Base-by-base conservation (phyloP, 2,113 vertebrate species). In the Colinus virginianus region DNA sequence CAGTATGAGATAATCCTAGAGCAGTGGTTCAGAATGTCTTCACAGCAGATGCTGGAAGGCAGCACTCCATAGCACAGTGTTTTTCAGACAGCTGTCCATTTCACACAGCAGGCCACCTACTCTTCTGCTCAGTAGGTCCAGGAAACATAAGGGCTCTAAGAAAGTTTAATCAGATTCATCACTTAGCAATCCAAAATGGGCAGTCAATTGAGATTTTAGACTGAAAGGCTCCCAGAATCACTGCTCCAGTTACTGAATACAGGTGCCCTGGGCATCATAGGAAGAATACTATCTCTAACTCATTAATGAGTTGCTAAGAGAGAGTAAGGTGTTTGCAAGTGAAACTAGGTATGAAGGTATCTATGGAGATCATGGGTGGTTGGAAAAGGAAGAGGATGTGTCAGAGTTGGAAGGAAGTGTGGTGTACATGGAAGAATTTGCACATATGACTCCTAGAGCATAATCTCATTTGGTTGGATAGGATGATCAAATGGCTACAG, bases 11-110 rank as follows among this genome's bases (percentile, higher is more conserved):
- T 68, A 49, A 53, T 74, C 23, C 51, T 70, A 32, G 28, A 67
- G 8, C 0, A 0, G 6, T 6, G 4, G 30, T 30, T 86, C 11
- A 18, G 22, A 34, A 1, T 66, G 15, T 32, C 13, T 59, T 32
- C 13, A 4, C 1, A 0, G 19, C 0, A 0, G 5, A 14, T 66
- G 8, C 67, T 32, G 2, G 8, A 89, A 75, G 21, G 21, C 20
- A 74, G 13, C 1, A 0, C 22, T 61, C 22, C 38, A 21, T 16
- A 49, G 7, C 15, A 21, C 26, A 30, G 7, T 38, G 46, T 25
- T 56, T 80, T 16, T 61, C 13, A 42, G 32, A 38, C 6, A 10
- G 3, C 21, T 3, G 6, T 23, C 40, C 25, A 49, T 36, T 4
- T 42, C 56, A 59, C 19, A 7, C 26, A 87, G 21, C 26, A 63